A percentile compares a stretch with the other conserved stretches of the same genome.
Conservation (phyloP, 2,797 vertebrate genomes). For the Schizopygopsis pylzovi region DNA sequence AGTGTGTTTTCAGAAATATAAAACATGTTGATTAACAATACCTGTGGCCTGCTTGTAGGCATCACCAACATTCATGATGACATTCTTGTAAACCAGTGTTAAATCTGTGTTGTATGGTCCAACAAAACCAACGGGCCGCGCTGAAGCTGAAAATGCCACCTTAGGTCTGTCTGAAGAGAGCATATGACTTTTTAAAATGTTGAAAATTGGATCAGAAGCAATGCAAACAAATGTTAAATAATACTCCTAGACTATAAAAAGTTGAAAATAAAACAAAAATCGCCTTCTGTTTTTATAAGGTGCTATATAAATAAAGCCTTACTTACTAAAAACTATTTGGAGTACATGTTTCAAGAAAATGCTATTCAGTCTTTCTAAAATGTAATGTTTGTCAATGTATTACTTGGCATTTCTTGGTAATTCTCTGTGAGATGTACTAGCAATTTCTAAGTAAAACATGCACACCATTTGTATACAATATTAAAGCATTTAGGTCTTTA, state of each 20-base stretch:
- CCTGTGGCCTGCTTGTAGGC: conserved; percentile 34
- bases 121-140: not conserved
- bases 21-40: not conserved
- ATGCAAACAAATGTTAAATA: not conserved
- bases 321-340: no score
- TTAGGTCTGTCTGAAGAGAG: not conserved
- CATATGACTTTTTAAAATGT: not conserved
- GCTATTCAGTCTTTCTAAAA: no score
- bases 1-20: not conserved
- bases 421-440: no score
- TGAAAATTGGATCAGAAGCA: not conserved
- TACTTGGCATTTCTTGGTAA: no score
- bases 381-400: no score
- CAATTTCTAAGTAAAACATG: no score
- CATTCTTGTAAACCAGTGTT: conserved; percentile 19
- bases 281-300: no score
- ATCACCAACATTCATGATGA: conserved; percentile 24
- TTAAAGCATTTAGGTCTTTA: not conserved
- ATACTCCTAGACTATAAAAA: not conserved
- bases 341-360: no score
- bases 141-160: conserved; percentile 31
- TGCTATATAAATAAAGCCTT: no score
- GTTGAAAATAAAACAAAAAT: no score
- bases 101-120: not conserved
- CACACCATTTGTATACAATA: not conserved